Evolutionary conservation across 2,888 invertebrate genomes (phyloP), one percentile per base, ranked within the genome.

Genomic region (Dolichopus griseipennis): DNA sequence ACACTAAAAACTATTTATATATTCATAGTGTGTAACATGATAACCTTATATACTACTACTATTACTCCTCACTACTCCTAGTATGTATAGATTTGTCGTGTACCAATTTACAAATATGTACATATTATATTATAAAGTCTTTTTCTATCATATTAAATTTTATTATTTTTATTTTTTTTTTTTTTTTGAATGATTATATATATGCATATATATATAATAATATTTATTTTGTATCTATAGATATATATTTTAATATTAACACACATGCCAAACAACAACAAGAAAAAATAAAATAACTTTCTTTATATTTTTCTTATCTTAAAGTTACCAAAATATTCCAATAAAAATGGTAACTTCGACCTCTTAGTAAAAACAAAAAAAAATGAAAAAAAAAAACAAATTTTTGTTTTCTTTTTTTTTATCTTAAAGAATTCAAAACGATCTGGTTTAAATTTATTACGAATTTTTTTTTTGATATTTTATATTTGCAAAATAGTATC

Each of bases 1-100:
- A 52, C 52, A 18, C n/a, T n/a, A n/a, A n/a, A 52, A 52, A 52
- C 52, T 52, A 52, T 52, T 52, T 52, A 52, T 52, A 52, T 52
- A 52, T 52, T 52, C 52, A 52, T 52, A 52, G 3, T 12, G n/a
- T 18, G 52, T 52, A 52, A 52, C n/a, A 52, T 52, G 52, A 18
- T 18, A 52, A 52, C 52, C 52, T 52, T 7, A 18, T 52, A 52
- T 52, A n/a, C n/a, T n/a, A n/a, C n/a, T n/a, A n/a, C n/a, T n/a
- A n/a, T n/a, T n/a, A n/a, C n/a, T n/a, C n/a, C n/a, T n/a, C n/a
- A n/a, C n/a, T n/a, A n/a, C n/a, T n/a, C n/a, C n/a, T n/a, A n/a
- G n/a, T n/a, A n/a, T n/a, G n/a, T n/a, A 52, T 52, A 37, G 37
- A 27, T 27, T 27, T 27, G 27, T 27, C 27, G 27, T 37, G 12